Conservation (phyloP, 2,888 invertebrate species). For the Galeruca laticollis region DNA sequence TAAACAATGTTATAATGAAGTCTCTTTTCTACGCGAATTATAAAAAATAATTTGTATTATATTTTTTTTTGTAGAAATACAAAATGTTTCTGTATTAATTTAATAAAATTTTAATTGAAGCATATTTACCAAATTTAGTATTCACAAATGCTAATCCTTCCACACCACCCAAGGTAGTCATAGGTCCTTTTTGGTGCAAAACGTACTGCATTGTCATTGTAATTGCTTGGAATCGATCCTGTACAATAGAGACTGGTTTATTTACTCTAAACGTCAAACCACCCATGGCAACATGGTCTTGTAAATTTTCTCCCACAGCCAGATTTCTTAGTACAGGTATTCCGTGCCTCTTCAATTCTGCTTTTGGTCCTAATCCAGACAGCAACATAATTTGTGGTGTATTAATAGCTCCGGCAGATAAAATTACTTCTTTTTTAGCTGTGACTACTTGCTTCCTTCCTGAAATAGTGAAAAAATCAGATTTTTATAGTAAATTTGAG, state of each 20-base stretch:
- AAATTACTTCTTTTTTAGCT: conserved; percentile 85
- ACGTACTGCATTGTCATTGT: conserved; percentile 79
- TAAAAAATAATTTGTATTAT: too few species aligned
- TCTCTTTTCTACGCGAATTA: too few species aligned
- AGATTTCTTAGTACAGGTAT: conserved; percentile 82
- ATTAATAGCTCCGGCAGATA: conserved; percentile 92
- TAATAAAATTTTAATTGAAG: neutral
- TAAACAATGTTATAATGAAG: too few species aligned
- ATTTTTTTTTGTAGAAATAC: too few species aligned
- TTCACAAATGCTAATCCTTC: conserved; percentile 91
- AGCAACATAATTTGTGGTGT: conserved; percentile 93
- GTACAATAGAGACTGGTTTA: conserved; percentile 86
- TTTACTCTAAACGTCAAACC: conserved; percentile 83
- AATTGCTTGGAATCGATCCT: conserved; percentile 75
- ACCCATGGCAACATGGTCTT: conserved; percentile 90
- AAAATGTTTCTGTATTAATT: too few species aligned
- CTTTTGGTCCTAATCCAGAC: conserved; percentile 76
- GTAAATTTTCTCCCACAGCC: conserved; percentile 84
- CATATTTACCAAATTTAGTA: conserved; percentile 74
- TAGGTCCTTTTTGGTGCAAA: conserved; percentile 82
- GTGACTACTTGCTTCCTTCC: conserved; percentile 75
- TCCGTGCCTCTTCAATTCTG: conserved; percentile 77
- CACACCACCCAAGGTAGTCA: conserved; percentile 89
- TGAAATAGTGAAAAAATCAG: conserved; percentile 30
- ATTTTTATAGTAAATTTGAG: neutral